These are phyloP conservation scores for Acanthurus tractus DNA, from an alignment of 2,797 vertebrate species.

Conservation along the genomic window DNA sequence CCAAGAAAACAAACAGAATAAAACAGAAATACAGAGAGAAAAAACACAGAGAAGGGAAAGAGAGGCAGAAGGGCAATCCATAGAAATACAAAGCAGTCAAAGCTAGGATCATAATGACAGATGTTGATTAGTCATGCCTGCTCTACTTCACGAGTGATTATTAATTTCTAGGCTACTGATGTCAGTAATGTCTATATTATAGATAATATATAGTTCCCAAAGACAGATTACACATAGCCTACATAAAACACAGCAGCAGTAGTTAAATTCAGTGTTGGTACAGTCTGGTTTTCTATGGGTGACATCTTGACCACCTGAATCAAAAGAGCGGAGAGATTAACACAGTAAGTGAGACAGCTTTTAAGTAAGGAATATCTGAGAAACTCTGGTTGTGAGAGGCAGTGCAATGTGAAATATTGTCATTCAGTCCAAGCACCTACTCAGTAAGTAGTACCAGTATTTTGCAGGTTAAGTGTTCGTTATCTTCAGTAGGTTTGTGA, in stretches of 20 bases:
- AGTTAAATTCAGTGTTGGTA: slow-evolving; percentile 72
- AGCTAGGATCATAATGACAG: slow-evolving; percentile 74
- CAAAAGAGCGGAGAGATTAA: slow-evolving; percentile 50
- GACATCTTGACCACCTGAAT: slow-evolving; percentile 73
- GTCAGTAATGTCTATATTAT: slow-evolving; percentile 79
- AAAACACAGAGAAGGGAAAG: slow-evolving; percentile 36
- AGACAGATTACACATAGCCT: slow-evolving; percentile 80
- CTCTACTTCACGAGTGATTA: slow-evolving; percentile 82
- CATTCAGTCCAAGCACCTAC: slow-evolving; percentile 68
- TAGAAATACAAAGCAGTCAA: slow-evolving; percentile 73
- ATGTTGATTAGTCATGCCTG: slow-evolving; percentile 86
- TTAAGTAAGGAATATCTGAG: slow-evolving; percentile 58
- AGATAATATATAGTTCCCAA: slow-evolving; percentile 83
- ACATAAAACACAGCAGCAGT: slow-evolving; percentile 82
- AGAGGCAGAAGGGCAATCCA: slow-evolving; percentile 61
- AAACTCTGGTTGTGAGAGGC: slow-evolving; percentile 66
- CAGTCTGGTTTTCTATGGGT: slow-evolving; percentile 64
- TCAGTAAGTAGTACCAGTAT: slow-evolving; percentile 47
- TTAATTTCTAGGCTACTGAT: slow-evolving; percentile 83
- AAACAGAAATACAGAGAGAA: slow-evolving; percentile 27
- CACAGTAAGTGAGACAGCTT: slow-evolving; percentile 60
- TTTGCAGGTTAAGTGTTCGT: slow-evolving; percentile 60
- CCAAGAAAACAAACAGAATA: slow-evolving; percentile 10
- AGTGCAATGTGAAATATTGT: slow-evolving; percentile 72
- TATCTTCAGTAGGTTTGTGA: slow-evolving; percentile 62